Evolutionary conservation across 2,113 vertebrate genomes (phyloP), one percentile per base, ranked within the genome.

Genomic region (Neoarius graeffei): DNA sequence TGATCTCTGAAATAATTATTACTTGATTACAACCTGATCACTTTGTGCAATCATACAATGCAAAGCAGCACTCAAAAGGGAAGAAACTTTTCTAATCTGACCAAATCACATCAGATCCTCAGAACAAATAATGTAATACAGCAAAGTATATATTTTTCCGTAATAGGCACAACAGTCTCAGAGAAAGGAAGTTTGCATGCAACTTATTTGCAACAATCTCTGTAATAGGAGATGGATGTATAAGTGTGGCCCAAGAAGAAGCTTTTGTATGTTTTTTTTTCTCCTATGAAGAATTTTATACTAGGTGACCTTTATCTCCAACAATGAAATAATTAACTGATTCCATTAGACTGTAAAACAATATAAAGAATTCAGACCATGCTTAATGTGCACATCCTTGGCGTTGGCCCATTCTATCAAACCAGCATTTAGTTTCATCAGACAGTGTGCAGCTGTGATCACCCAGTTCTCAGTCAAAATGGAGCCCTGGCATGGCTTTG

Each of bases 371-470:
- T 54, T 89, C 94, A 92, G 23, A 96, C 95, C 94, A 4, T 92
- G 71, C 0, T 4, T 0, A 48, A 96, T 71, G 0, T 0, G 0
- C n/a, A 92, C 35, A 0, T 85, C 20, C 0, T n/a, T 0, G 11
- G 80, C 2, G 0, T 3, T 19, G n/a, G 90, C 87, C 27, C 0
- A 5, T 57, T 64, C 35, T 20, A 90, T 2, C 4, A 3, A 14
- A 0, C 76, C 5, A 25, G 81, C 15, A 89, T 88, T 17, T 0
- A 54, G 35, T 88, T 25, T 92, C 0, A 89, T 93, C 85, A 98
- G 96, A 88, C 97, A 98, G 90, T 97, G 97, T 62, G 97, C 97
- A 0, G 97, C 96, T 0, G 97, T 97, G 92, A 98, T 92, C 82
- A 98, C 92, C 89, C 95, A 97, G 86, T 94, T 94, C 77, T 91